A percentile compares a stretch with the other conserved stretches of the same genome.
phyloP scores from a whole-genome alignment of 2,888 invertebrate species.

The Synergus umbraculus region DNA sequence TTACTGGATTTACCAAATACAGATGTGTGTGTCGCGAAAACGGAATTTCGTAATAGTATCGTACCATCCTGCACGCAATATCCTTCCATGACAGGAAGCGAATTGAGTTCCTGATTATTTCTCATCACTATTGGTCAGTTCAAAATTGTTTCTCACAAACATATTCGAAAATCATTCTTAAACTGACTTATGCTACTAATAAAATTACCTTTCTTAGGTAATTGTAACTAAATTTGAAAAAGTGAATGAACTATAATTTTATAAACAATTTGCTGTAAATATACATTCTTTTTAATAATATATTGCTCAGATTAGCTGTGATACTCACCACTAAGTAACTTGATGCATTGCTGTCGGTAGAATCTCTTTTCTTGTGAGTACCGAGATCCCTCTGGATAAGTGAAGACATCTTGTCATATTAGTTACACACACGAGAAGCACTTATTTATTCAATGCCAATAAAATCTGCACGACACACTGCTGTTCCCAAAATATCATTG shows the following conservation, averaged over 20 bases:
- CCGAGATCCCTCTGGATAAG: slow-evolving; percentile 69
- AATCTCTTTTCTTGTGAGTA: slow-evolving; percentile 71
- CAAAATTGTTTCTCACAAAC: slow-evolving; percentile 8
- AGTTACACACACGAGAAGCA: slow-evolving; percentile 54
- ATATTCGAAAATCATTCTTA: not conserved
- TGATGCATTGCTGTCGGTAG: slow-evolving; percentile 72
- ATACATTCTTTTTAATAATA: not conserved
- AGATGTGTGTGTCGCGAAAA: slow-evolving; percentile 41
- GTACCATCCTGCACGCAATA: slow-evolving; percentile 44
- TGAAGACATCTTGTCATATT: slow-evolving; percentile 72
- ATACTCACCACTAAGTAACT: slow-evolving; percentile 71
- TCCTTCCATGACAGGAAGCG: slow-evolving; percentile 37
- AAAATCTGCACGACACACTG: not conserved
- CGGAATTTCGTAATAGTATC: slow-evolving; percentile 44
- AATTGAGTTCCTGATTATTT: slow-evolving; percentile 27
- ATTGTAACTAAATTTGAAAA: too few relatives aligned
- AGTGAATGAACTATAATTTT: not conserved
- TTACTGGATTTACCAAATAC: slow-evolving; percentile 50
- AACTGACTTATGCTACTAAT: not conserved
- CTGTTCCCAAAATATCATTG: not conserved
- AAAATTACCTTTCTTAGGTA: too few relatives aligned
- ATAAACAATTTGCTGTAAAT: not conserved
- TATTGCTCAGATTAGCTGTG: not conserved
- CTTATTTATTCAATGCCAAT: slow-evolving; percentile 39
- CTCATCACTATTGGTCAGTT: slow-evolving; percentile 16